Evolutionary conservation across 2,113 vertebrate genomes (phyloP).

Genomic region (Regulus satrapa): DNA sequence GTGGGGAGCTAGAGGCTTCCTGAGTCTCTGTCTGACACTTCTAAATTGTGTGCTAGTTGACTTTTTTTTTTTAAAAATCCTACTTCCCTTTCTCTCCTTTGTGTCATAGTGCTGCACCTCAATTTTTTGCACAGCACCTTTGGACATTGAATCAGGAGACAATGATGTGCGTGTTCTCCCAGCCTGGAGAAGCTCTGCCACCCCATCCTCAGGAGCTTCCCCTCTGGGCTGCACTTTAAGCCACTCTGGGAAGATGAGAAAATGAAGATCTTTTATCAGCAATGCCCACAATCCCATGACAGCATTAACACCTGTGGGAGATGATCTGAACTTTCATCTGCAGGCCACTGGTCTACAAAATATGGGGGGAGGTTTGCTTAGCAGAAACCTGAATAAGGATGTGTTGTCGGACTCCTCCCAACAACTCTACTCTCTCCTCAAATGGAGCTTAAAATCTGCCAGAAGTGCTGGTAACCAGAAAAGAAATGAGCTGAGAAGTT

Average conservation of each 20-base stretch:
- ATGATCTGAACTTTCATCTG: background rate
- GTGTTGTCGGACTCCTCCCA: background rate
- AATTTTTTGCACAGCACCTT: background rate
- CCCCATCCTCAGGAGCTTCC: background rate
- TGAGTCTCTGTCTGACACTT: background rate
- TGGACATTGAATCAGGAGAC: background rate
- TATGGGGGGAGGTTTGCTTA: background rate
- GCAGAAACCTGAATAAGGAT: background rate
- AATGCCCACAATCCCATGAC: background rate
- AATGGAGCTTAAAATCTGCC: background rate
- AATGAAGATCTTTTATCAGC: background rate
- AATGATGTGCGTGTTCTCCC: background rate
- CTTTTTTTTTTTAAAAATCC: background rate
- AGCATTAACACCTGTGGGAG: background rate
- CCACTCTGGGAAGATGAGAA: background rate
- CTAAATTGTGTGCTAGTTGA: rapidly evolving
- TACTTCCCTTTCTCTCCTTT: background rate
- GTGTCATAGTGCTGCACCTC: rapidly evolving
- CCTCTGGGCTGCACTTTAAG: background rate
- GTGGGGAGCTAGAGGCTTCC: background rate
- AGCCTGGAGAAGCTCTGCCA: background rate
- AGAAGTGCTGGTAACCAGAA: background rate
- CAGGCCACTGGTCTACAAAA: background rate
- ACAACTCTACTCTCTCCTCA: background rate
- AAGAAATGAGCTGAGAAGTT: background rate